Conservation (phyloP, 2,888 invertebrate species). For the Pharmacophagus antenor region DNA sequence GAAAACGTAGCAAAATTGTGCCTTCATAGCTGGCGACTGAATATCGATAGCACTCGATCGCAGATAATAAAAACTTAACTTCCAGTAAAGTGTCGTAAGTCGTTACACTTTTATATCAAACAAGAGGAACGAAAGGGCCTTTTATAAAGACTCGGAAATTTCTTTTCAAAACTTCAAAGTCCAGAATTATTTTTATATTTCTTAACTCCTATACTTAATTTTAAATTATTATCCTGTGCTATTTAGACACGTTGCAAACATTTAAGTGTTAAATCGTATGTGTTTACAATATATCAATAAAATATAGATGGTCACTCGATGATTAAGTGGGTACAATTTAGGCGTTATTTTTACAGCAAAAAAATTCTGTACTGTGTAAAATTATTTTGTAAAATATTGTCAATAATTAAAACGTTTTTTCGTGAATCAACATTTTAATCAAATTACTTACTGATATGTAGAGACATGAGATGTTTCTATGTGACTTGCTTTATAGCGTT, state of each 20-base stretch:
- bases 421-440: too few species aligned
- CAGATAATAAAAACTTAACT: slow-evolving; percentile 3
- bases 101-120: background rate
- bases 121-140: background rate
- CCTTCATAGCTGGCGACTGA: background rate
- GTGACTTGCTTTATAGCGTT: too few species aligned
- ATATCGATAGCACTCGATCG: background rate
- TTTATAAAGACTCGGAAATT: background rate
- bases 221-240: background rate
- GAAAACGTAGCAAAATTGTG: background rate
- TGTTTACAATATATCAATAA: too few species aligned
- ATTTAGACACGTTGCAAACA: background rate
- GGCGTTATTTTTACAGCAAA: too few species aligned
- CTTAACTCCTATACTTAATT: background rate
- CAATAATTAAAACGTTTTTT: too few species aligned
- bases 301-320: too few species aligned
- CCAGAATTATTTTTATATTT: background rate
- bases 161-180: background rate
- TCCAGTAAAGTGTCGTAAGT: background rate
- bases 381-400: too few species aligned
- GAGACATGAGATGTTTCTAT: too few species aligned
- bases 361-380: too few species aligned
- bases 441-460: too few species aligned
- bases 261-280: too few species aligned
- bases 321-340: too few species aligned